Evolutionary conservation across 2,888 invertebrate species (phyloP), one percentile per base, ranked within the genome.

Genomic region (Chymomyza amoena): DNA sequence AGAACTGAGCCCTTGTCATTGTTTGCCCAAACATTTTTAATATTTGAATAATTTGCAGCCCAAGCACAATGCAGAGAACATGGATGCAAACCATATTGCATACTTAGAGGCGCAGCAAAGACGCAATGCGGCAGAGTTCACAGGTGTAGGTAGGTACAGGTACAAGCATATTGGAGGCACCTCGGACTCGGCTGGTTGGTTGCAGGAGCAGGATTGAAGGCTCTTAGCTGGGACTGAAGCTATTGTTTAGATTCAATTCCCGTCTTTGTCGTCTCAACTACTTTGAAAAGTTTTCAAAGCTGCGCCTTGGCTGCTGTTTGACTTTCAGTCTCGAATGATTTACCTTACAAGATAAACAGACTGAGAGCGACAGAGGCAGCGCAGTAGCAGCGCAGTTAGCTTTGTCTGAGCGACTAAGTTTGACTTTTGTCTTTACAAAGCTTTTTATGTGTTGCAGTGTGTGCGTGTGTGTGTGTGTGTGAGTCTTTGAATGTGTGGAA

Each of bases 321-420:
- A 84, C 87, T 85, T 88, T 79, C 79, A 82, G 88, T 86, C 85
- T 84, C 87, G 79, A 84, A 88, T 86, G 88, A 86, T 88, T 86
- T 87, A 88, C 85, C 79, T 81, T 79, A 76, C 85, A 86, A 82
- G 88, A 88, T 84, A 85, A 86, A 85, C 87, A 85, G 78, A 74
- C 76, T 66, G 50, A 61, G 66, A 54, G 18, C 32, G 13, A 20
- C 52, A 7, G 9, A 1, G 3, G 60, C 56, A 16, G 45, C 56
- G 54, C 50, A 39, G 66, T 36, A 6, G 68, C 66, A 45, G 56
- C 45, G 69, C 54, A 50, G 61, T 15, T 15, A 68, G 71, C 71
- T 73, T 83, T 79, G 78, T 80, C 80, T 80, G 87, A 78, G 80
- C 78, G 75, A 67, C 68, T 73, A 86, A 86, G 88, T 88, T 88